A percentile compares a stretch with the other conserved stretches of the same genome.
Evolutionary conservation across 1,140 invertebrate species (phyloP).

Genomic region (Coboldia fuscipes): DNA sequence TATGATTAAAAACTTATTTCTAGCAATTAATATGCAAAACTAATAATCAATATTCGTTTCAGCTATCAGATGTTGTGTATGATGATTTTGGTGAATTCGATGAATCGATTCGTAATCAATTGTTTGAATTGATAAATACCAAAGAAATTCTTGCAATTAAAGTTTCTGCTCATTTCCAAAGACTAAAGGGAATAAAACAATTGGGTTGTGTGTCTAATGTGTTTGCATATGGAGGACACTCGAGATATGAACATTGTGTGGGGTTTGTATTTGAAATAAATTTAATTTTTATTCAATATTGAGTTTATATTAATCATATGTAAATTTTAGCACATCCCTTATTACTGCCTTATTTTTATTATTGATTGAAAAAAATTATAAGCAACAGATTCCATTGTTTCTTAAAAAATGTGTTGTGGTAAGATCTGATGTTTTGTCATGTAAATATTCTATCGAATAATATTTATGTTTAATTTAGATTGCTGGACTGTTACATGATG

Average conservation of each 20-base stretch:
- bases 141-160: too few species aligned
- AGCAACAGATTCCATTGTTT: slow-evolving; percentile 9
- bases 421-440: background rate
- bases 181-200: too few species aligned
- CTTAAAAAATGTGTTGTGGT: slow-evolving; percentile 6
- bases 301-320: background rate
- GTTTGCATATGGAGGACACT: background rate
- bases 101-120: too few species aligned
- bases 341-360: slow-evolving; percentile 9
- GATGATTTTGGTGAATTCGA: too few species aligned
- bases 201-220: too few species aligned
- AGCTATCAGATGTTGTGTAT: too few species aligned
- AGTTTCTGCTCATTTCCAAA: too few species aligned
- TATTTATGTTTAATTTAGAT: slow-evolving; percentile 20
- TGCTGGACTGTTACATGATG: slow-evolving; percentile 43
- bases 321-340: slow-evolving; percentile 9
- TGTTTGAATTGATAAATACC: too few species aligned
- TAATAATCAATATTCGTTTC: too few species aligned
- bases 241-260: background rate
- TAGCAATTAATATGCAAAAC: too few species aligned
- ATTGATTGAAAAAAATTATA: slow-evolving; percentile 10
- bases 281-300: slow-evolving; percentile 1
- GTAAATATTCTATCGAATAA: background rate
- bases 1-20: too few species aligned
- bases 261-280: background rate